A percentile compares a stretch with the other conserved stretches of the same genome.
These are phyloP conservation scores for Mustela nigripes DNA, from an alignment of 2,113 vertebrate species.

Conservation along the genomic window DNA sequence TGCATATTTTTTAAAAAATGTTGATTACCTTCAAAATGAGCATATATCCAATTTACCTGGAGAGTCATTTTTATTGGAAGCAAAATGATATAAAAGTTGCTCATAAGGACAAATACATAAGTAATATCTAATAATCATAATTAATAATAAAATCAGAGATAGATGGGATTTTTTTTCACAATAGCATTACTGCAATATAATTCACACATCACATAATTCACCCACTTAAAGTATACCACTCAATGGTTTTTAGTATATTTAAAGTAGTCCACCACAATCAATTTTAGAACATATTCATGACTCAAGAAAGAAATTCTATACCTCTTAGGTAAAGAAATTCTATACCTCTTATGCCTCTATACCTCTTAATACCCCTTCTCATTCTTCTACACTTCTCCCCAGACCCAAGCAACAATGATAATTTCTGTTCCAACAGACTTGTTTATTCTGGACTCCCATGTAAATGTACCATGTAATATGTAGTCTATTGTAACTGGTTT, in stretches of 20 bases:
- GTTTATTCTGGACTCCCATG: background rate
- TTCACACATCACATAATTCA: background rate
- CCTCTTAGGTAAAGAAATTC: constrained; percentile 5
- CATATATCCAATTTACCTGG: background rate
- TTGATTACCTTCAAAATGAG: background rate
- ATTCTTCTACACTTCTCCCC: background rate
- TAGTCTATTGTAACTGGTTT: background rate
- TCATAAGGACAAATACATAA: background rate
- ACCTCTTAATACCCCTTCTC: background rate
- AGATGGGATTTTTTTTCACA: background rate
- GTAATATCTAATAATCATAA: background rate
- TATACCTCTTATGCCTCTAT: background rate
- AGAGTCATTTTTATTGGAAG: background rate
- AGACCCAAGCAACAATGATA: background rate
- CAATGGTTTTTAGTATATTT: background rate
- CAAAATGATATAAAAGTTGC: background rate
- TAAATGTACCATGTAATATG: background rate
- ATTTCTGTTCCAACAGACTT: background rate
- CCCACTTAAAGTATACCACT: background rate
- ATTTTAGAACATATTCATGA: background rate
- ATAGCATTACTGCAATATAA: background rate
- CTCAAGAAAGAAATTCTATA: background rate
- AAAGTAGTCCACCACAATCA: background rate
- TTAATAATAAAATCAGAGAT: background rate
- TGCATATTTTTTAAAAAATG: background rate